A percentile compares a stretch with the other conserved stretches of the same genome.
These are phyloP conservation scores for Pharmacophagus antenor DNA, from an alignment of 2,888 invertebrate genomes.

Conservation along the genomic window DNA sequence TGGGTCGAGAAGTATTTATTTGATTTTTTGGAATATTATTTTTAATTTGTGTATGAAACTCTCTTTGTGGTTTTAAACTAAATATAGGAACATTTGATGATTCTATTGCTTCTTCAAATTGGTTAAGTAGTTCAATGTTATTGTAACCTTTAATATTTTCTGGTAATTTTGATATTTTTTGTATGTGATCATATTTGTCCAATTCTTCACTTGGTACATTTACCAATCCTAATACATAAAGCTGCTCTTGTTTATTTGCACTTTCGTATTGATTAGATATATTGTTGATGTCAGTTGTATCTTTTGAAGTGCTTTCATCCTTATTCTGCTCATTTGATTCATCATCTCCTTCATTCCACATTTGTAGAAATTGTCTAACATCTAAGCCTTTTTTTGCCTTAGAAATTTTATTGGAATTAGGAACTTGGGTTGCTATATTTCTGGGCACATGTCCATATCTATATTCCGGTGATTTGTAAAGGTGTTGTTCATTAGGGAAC, in stretches of 20 bases:
- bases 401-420: slow-evolving; percentile 38
- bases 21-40: slow-evolving; percentile 39
- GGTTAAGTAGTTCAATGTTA: slow-evolving; percentile 68
- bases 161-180: slow-evolving; percentile 75
- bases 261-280: slow-evolving; percentile 45
- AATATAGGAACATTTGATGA: slow-evolving; percentile 55
- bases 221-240: slow-evolving; percentile 73
- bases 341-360: slow-evolving; percentile 79
- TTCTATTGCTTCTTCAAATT: slow-evolving; percentile 74
- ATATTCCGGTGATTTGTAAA: slow-evolving; percentile 58
- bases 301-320: slow-evolving; percentile 45
- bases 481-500: slow-evolving; percentile 49
- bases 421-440: slow-evolving; percentile 39
- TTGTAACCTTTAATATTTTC: slow-evolving; percentile 78
- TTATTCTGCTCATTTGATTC: slow-evolving; percentile 57
- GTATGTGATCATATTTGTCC: slow-evolving; percentile 75
- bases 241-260: slow-evolving; percentile 61
- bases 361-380: slow-evolving; percentile 74
- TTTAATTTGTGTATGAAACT: slow-evolving; percentile 44
- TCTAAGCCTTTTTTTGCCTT: slow-evolving; percentile 63
- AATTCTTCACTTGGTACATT: slow-evolving; percentile 75
- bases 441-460: slow-evolving; percentile 51
- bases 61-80: slow-evolving; percentile 44
- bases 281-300: slow-evolving; percentile 41
- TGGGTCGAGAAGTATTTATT: slow-evolving; percentile 52